Evolutionary conservation across 2,113 vertebrate species (phyloP), one percentile per base, ranked within the genome.

Genomic region (Oryzias curvinotus): DNA sequence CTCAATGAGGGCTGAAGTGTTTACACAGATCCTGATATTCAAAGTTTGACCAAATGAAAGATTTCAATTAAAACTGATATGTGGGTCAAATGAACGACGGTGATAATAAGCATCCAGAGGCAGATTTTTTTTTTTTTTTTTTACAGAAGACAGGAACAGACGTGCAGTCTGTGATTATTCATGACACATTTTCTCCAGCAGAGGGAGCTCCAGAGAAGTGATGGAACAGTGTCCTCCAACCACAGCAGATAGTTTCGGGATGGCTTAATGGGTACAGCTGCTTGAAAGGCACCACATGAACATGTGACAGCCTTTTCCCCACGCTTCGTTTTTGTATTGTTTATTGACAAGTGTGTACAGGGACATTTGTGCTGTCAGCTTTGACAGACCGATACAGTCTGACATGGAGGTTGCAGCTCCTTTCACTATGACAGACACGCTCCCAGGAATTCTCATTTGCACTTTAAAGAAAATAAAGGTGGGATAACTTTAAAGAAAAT

Each of bases 101-200:
- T 42, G 64, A 19, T 41, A 36, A 13, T 25, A 3, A 42, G n/a
- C 26, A n/a, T 26, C 43, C 44, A 48, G 6, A 23, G 16, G 19
- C 17, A 25, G 16, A 4, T 55, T 41, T 45, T 43, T 42, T 14
- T 4, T 14, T 30, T 30, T 30, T 30, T 8, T 10, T 36, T 8
- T 8, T 23, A 23, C 2, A 23, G 21, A 25, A 23, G 16, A 54
- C 3, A 45, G 28, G 18, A 58, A 7, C 25, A 65, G 19, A 52
- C 12, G 12, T 52, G 17, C 49, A 13, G 45, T 36, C 8, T 45
- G 42, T 28, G 1, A 50, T 47, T 26, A 15, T 68, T 48, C 41
- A 6, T 81, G 18, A 14, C 25, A 15, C 8, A 0, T 51, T 73
- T 57, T 7, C 52, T 71, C 85, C 85, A 89, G 77, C 77, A 89